Evolutionary conservation across 1,140 invertebrate species (phyloP).

Genomic region (Plectus sambesii): DNA sequence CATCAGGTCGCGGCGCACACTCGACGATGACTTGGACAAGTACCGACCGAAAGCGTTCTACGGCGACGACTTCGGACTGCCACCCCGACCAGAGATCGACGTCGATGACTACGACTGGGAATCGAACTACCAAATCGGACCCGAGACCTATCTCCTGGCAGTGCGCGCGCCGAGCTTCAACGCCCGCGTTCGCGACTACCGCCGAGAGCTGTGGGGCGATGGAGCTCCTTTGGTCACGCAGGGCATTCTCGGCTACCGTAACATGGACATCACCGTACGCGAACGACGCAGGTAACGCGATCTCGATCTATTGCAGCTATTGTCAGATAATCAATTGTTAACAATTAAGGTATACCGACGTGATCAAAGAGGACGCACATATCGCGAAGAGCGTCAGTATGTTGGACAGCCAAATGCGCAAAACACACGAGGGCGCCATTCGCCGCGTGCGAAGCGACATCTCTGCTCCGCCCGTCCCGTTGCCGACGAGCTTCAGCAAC

Average conservation of each 20-base stretch:
- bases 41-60: constrained; percentile 42
- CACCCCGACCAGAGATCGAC: constrained; percentile 32
- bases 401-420: constrained; percentile 14
- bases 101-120: constrained; percentile 44
- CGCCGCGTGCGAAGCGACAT: constrained; percentile 27
- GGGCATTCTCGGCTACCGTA: constrained; percentile 37
- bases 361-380: constrained; percentile 27
- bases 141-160: constrained; percentile 84
- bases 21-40: constrained; percentile 41
- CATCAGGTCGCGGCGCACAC: constrained; percentile 14
- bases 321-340: too few species aligned
- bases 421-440: constrained; percentile 22
- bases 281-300: too few species aligned
- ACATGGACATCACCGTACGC: constrained; percentile 40
- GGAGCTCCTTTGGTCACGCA: constrained; percentile 35
- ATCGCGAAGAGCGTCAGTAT: constrained; percentile 32
- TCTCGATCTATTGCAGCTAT: too few species aligned
- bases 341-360: constrained; percentile 35
- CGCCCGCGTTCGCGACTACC: constrained; percentile 41
- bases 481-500: too few species aligned
- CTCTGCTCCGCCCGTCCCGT: constrained; percentile 37
- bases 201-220: constrained; percentile 40
- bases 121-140: constrained; percentile 63
- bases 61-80: constrained; percentile 36
- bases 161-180: constrained; percentile 78